phyloP scores from a whole-genome alignment of 1,140 invertebrate species.

The Scaptomyza hsui region DNA sequence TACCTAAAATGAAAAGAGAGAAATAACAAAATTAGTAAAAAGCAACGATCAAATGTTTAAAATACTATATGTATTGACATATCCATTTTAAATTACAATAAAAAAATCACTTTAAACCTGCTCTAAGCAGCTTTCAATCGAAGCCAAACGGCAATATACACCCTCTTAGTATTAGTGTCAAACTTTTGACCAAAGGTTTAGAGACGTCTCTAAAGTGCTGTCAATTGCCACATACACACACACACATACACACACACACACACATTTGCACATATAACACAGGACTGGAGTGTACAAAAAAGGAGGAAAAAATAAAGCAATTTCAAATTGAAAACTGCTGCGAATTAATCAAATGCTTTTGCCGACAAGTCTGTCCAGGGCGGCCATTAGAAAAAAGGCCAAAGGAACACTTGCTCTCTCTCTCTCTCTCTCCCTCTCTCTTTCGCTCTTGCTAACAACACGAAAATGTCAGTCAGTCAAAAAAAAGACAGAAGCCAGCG shows the following conservation, averaged over 20 bases:
- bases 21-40: conserved; percentile 46
- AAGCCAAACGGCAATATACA: conserved; percentile 20
- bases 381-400: conserved; percentile 34
- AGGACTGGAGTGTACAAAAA: neutral
- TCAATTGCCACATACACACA: conserved; percentile 19
- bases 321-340: conserved; percentile 80
- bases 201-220: conserved; percentile 21
- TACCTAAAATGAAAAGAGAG: conserved; percentile 58
- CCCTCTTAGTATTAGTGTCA: conserved; percentile 4
- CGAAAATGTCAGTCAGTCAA: conserved; percentile 68
- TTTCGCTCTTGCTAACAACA: conserved; percentile 36
- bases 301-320: conserved; percentile 60
- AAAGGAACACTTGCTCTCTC: conserved; percentile 37
- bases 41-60: neutral
- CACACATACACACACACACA: neutral
- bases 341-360: conserved; percentile 80
- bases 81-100: conserved; percentile 57
- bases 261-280: neutral
- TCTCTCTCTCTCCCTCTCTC: neutral
- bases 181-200: conserved; percentile 34
- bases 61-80: neutral
- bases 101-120: conserved; percentile 59
- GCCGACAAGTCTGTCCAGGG: conserved; percentile 20
- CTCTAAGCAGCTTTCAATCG: conserved; percentile 58
- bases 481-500: conserved; percentile 53